phyloP scores from a whole-genome alignment of 2,888 invertebrate species.

The Antitype chi region DNA sequence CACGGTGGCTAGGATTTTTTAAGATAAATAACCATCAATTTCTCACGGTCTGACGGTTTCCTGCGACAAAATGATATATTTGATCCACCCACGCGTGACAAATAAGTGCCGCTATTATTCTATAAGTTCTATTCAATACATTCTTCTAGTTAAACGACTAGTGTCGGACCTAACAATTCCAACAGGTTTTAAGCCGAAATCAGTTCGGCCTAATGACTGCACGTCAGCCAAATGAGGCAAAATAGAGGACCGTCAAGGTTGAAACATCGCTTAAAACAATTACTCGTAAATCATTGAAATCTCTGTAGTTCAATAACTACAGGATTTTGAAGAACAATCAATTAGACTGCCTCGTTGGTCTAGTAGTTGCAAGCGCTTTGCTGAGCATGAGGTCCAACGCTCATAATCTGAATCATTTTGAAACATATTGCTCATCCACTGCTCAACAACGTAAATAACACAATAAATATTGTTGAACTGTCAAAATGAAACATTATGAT shows the following conservation, averaged over 20 bases:
- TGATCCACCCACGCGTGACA: constrained; percentile 34
- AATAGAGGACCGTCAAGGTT: not conserved
- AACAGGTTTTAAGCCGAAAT: constrained; percentile 3
- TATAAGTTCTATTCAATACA: constrained; percentile 52
- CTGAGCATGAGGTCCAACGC: not conserved
- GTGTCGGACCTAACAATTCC: constrained; percentile 18
- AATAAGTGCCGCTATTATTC: constrained; percentile 49
- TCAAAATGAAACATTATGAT: no score
- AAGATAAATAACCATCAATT: constrained; percentile 34
- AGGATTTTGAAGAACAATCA: not conserved
- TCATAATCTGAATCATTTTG: no score
- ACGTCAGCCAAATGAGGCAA: not conserved
- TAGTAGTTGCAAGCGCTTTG: not conserved
- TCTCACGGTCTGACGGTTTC: constrained; percentile 42
- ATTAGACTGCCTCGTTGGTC: not conserved
- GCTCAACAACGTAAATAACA: no score
- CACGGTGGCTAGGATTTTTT: constrained; percentile 12
- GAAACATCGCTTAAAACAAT: not conserved
- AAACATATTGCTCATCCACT: no score
- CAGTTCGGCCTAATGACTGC: not conserved
- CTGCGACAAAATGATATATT: constrained; percentile 50
- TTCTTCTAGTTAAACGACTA: constrained; percentile 32
- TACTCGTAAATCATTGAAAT: no score
- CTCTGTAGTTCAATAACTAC: not conserved
- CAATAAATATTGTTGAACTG: no score